A percentile compares a stretch with the other conserved stretches of the same genome.
phyloP scores from a whole-genome alignment of 2,888 invertebrate species.

The Limnephilus lunatus region DNA sequence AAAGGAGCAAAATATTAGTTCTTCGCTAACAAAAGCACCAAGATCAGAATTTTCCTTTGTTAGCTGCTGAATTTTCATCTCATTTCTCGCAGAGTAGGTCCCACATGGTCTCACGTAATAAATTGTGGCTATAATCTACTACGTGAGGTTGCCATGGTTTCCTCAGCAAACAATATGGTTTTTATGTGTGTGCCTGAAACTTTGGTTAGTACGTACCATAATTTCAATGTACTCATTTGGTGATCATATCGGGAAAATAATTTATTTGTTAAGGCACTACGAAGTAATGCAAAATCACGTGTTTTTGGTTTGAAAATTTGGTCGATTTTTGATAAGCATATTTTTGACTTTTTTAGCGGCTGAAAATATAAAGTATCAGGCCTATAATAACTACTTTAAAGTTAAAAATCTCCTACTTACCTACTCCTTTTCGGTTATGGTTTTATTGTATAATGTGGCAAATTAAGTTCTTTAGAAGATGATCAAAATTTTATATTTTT shows the following conservation, averaged over 20 bases:
- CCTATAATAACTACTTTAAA: no score
- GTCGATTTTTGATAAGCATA: no score
- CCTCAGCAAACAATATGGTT: neutral
- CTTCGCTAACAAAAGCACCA: neutral
- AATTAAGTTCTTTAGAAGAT: no score
- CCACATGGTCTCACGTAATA: neutral
- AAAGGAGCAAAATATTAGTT: neutral
- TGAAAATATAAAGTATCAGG: no score
- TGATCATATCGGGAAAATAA: neutral
- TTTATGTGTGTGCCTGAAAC: neutral
- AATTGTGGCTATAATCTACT: neutral
- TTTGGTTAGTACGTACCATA: neutral
- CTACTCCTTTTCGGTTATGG: no score
- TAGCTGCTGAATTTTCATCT: neutral
- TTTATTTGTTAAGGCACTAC: neutral
- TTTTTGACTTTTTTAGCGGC: no score
- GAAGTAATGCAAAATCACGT: no score
- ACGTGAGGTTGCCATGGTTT: neutral
- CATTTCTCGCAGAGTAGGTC: neutral
- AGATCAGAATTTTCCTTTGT: neutral
- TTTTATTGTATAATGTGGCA: no score
- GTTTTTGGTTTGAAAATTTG: no score
- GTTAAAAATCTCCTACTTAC: no score
- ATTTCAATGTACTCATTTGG: neutral
- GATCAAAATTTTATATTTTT: no score